These are phyloP conservation scores for Collichthys lucidus DNA, from an alignment of 2,113 vertebrate genomes.

Conservation along the genomic window DNA sequence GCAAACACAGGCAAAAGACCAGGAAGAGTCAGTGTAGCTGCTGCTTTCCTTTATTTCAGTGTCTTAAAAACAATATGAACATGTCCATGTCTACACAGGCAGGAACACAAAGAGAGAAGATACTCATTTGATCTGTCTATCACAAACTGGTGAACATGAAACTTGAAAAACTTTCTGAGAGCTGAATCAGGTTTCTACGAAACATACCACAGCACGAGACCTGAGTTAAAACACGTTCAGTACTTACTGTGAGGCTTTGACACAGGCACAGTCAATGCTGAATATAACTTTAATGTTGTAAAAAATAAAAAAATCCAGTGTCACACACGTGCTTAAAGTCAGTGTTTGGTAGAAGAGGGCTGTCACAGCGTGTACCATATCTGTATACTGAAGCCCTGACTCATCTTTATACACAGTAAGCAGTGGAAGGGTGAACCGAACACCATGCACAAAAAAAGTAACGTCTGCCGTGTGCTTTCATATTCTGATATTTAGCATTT, in stretches of 20 bases:
- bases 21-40: constrained; percentile 12
- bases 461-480: not conserved
- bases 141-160: not conserved
- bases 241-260: too few relatives aligned
- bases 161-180: not conserved
- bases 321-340: not conserved
- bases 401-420: constrained; percentile 37
- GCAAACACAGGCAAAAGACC: constrained; percentile 39
- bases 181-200: not conserved
- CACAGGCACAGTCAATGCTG: not conserved
- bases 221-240: not conserved
- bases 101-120: not conserved
- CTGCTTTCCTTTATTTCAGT: not conserved
- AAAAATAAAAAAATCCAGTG: not conserved
- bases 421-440: not conserved
- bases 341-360: too few relatives aligned
- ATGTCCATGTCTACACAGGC: not conserved
- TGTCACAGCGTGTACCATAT: constrained; percentile 28
- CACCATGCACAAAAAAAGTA: not conserved
- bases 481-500: not conserved
- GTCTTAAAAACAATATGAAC: not conserved
- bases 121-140: not conserved
- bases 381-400: not conserved
- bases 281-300: not conserved
- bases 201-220: too few relatives aligned